phyloP scores from a whole-genome alignment of 2,797 vertebrate species.

The Chelon auratus region DNA sequence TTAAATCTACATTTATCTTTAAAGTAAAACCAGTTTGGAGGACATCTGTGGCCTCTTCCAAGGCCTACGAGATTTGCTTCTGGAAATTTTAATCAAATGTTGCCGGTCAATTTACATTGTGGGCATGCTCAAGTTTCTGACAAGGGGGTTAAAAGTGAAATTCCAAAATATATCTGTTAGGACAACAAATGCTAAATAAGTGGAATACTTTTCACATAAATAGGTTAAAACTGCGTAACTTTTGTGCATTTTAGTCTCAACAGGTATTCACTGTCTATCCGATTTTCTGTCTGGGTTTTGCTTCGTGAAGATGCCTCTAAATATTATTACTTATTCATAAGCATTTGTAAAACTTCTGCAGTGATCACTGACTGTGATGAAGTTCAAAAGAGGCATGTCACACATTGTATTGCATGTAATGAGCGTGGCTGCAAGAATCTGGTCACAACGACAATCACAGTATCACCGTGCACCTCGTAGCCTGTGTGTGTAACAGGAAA shows the following conservation, averaged over 20 bases:
- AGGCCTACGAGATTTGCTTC: too few relatives aligned
- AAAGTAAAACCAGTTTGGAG: neutral
- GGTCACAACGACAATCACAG: neutral
- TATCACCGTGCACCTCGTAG: neutral
- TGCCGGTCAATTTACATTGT: neutral
- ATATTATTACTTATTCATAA: neutral
- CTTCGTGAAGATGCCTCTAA: too few relatives aligned
- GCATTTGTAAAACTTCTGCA: neutral
- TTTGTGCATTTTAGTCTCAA: neutral
- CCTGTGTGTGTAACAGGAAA: constrained; percentile 73
- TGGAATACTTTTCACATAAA: too few relatives aligned
- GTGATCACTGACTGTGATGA: neutral
- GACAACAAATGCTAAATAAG: too few relatives aligned
- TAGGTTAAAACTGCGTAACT: too few relatives aligned
- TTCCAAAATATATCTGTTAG: neutral
- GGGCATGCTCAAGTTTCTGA: neutral
- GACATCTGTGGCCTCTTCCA: neutral
- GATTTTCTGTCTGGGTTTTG: too few relatives aligned
- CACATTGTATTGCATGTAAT: neutral
- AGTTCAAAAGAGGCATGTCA: neutral
- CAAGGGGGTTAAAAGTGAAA: neutral
- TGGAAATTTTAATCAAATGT: neutral
- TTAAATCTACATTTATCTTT: neutral
- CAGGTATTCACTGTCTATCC: neutral
- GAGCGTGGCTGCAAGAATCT: neutral